Conservation (phyloP, 2,888 invertebrate genomes). For the Mesoligia furuncula region DNA sequence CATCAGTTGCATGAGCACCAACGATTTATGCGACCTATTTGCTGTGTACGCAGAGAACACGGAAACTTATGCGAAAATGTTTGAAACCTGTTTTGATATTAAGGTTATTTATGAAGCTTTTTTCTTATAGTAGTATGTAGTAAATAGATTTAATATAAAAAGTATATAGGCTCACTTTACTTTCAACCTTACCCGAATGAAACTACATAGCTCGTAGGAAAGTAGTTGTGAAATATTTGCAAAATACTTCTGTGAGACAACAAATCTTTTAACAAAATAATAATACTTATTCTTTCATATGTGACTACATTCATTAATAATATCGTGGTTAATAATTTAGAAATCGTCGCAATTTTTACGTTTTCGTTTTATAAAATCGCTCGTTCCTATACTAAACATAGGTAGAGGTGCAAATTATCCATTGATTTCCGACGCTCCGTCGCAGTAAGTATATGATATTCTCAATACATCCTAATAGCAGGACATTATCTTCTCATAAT, state of each 20-base stretch:
- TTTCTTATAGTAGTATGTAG: constrained; percentile 34
- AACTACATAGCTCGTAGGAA: not conserved
- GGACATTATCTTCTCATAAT: too few species aligned
- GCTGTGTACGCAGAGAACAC: constrained; percentile 83
- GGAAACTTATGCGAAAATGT: constrained; percentile 85
- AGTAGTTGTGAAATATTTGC: not conserved
- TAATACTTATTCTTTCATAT: not conserved
- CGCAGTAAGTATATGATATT: too few species aligned
- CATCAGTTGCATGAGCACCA: constrained; percentile 87
- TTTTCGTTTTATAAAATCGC: not conserved
- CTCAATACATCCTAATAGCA: too few species aligned
- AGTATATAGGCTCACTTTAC: constrained; percentile 31
- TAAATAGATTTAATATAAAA: constrained; percentile 59
- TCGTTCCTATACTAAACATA: not conserved
- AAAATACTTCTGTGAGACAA: not conserved
- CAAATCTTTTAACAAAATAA: not conserved
- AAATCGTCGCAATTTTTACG: not conserved
- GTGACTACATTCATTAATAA: not conserved
- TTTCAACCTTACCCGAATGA: constrained; percentile 9
- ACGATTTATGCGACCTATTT: constrained; percentile 88
- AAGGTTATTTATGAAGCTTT: constrained; percentile 75
- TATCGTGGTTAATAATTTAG: not conserved
- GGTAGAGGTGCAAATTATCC: not conserved
- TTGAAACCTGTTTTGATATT: constrained; percentile 86
- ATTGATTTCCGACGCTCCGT: not conserved